A percentile compares a stretch with the other conserved stretches of the same genome.
phyloP scores from a whole-genome alignment of 2,113 vertebrate genomes.

The Solenodon paradoxus region DNA sequence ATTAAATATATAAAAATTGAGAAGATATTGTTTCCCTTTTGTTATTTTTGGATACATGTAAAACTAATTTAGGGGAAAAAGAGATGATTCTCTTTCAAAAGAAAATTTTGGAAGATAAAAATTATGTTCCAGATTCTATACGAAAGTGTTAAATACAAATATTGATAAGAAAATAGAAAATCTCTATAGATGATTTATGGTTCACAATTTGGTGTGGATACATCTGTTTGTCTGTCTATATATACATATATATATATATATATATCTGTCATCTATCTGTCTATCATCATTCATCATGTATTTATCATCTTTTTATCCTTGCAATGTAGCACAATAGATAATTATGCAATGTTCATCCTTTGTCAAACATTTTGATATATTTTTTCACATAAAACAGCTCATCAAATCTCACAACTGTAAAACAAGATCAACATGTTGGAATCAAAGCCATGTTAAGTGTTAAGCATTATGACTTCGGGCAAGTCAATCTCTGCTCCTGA shows the following conservation, averaged over 20 bases:
- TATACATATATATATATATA: not conserved
- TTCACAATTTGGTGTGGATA: not conserved
- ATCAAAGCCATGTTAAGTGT: not conserved
- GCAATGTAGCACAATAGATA: not conserved
- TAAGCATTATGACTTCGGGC: not conserved
- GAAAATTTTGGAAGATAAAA: not conserved
- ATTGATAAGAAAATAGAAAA: not conserved
- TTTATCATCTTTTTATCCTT: not conserved
- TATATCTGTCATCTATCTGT: not conserved
- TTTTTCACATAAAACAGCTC: not conserved
- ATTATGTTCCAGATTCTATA: not conserved
- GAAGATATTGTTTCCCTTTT: not conserved
- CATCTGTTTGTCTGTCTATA: not conserved
- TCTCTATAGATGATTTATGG: not conserved
- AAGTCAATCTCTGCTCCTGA: not conserved
- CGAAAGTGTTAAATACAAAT: not conserved
- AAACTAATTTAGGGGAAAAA: not conserved
- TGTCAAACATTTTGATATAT: not conserved
- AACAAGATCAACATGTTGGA: not conserved
- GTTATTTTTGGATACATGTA: not conserved
- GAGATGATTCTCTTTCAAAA: not conserved
- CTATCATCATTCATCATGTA: not conserved
- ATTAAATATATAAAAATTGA: not conserved
- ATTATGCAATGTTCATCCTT: not conserved
- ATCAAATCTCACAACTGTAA: not conserved